Evolutionary conservation across 2,113 vertebrate genomes (phyloP).

Genomic region (Antennarius striatus): DNA sequence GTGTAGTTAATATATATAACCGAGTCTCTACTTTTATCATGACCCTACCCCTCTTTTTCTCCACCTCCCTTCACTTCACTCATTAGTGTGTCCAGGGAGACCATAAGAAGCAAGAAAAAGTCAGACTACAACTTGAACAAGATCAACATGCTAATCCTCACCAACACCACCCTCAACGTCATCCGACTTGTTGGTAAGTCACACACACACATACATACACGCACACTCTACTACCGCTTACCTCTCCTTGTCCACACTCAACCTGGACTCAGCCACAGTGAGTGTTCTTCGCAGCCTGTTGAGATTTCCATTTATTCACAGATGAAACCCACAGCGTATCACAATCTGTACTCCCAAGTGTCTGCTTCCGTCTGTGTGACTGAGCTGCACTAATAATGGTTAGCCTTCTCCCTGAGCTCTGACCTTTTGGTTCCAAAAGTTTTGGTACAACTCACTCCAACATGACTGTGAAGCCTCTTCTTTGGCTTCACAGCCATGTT

Average conservation of each 20-base stretch:
- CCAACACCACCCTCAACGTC: slow-evolving; percentile 97
- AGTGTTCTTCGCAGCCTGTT: slow-evolving; percentile 11
- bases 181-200: slow-evolving; percentile 95
- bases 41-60: slow-evolving; percentile 8
- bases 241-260: slow-evolving; percentile 9
- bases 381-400: slow-evolving; percentile 42
- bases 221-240: background rate
- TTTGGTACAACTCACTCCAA: slow-evolving; percentile 36
- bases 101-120: slow-evolving; percentile 89
- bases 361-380: slow-evolving; percentile 51
- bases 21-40: slow-evolving; percentile 16
- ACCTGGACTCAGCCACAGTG: slow-evolving; percentile 9
- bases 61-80: slow-evolving; percentile 17
- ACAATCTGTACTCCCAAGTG: slow-evolving; percentile 4
- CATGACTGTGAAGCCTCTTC: background rate
- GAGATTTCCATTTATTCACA: slow-evolving; percentile 48
- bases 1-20: slow-evolving; percentile 32
- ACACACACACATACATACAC: background rate
- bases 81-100: slow-evolving; percentile 89
- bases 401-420: slow-evolving; percentile 47
- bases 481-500: background rate
- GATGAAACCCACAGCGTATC: slow-evolving; percentile 56
- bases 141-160: slow-evolving; percentile 93
- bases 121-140: slow-evolving; percentile 96
- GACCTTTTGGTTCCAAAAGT: slow-evolving; percentile 43